phyloP scores from a whole-genome alignment of 2,888 invertebrate species.

The Tortricodes alternella region DNA sequence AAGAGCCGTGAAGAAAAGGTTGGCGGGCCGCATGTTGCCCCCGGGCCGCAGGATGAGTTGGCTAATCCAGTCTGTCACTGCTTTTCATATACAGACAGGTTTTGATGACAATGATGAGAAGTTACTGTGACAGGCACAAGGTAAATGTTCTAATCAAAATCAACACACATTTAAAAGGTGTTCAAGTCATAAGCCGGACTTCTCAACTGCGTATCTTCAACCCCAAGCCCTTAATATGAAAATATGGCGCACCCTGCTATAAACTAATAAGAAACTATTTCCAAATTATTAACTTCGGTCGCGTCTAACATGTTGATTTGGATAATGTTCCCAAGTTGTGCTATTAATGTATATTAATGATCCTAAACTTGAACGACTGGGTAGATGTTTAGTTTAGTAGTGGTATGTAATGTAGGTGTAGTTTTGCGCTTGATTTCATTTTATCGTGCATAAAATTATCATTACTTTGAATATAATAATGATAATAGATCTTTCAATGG shows the following conservation, averaged over 20 bases:
- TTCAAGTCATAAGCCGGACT: no score
- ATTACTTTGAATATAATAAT: conserved; percentile 1
- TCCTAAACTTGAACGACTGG: conserved; percentile 24
- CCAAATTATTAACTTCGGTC: conserved; percentile 34
- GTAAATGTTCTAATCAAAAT: no score
- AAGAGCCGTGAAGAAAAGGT: no score
- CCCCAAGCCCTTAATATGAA: conserved; percentile 23
- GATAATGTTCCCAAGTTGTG: conserved; percentile 31
- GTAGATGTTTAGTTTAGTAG: conserved; percentile 27
- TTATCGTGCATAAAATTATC: conserved; percentile 5
- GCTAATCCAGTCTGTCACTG: no score
- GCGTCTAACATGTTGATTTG: conserved; percentile 34
- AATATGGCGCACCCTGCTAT: conserved; percentile 25
- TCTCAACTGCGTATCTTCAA: conserved; percentile 4
- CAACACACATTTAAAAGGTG: no score
- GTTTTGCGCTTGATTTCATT: conserved; percentile 9
- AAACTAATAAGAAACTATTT: conserved; percentile 35
- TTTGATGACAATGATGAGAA: no score
- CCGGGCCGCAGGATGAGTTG: no score
- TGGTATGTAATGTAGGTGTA: conserved; percentile 14
- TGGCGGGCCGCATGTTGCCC: no score
- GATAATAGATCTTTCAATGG: background rate
- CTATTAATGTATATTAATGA: conserved; percentile 32
- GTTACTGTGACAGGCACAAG: no score
- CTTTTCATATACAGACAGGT: no score